Base-by-base conservation (phyloP, 2,888 invertebrate species). In the Leucoma salicis region DNA sequence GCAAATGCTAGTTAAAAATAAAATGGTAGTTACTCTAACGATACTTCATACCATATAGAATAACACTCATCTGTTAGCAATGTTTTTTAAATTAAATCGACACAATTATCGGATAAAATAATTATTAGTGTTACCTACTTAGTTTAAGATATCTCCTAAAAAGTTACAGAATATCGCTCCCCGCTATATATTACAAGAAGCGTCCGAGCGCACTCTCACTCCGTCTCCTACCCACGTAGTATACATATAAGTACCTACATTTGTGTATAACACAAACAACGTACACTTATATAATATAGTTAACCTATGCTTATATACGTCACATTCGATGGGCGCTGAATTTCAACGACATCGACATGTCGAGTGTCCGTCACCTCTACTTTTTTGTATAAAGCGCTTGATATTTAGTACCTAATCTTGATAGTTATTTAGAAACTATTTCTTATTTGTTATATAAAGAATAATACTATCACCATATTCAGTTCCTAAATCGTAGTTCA, bases 141-240 rank as follows among this genome's bases (percentile, higher is more conserved):
- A 25, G 10, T 25, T 18, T 25, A 14, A 3, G 15, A 33, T 12
- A 32, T 36, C 29, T 27, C 6, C 5, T 13, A 25, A 50, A 45
- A 31, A n/a, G 0, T 49, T 51, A 31, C 63, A 74, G 81, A 81
- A 78, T 79, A 42, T 2, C 27, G 49, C 74, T 39, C 21, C 66
- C 3, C 64, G 54, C 69, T 79, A 78, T 78, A 78, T 70, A 81
- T 79, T 74, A 77, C 77, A 74, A 73, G 72, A 62, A 63, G 43
- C 63, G 59, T 37, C 59, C 63, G 42, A 59, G 54, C 56, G 53
- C 66, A 74, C 74, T 72, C 76, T 72, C 74, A 57, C 72, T 71
- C 53, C 69, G 58, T 58, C 63, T 46, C 46, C 31, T 42, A 37
- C 39, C 35, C 18, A 39, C 31, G 44, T 61, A 64, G 16, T 63